Percentiles rank a stretch among this genome's conserved stretches.
These are phyloP conservation scores for Mormyrus hasselquistii DNA, from an alignment of 2,797 vertebrate genomes.

Conservation along the genomic window DNA sequence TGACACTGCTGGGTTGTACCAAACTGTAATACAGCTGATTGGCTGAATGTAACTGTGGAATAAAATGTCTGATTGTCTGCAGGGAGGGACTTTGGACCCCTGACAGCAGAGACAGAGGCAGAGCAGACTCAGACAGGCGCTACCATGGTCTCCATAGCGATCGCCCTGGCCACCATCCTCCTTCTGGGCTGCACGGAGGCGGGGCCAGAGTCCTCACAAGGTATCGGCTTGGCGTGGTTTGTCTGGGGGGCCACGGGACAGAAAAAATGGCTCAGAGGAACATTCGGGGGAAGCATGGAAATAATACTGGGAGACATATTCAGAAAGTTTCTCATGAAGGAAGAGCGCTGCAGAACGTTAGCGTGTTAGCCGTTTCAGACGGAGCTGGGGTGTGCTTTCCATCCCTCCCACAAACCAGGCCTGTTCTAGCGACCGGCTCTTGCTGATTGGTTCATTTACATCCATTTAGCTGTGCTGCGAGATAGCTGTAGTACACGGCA, in stretches of 20 bases:
- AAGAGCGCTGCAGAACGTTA: background rate
- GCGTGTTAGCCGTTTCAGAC: background rate
- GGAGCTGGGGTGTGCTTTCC: background rate
- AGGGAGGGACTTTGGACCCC: conserved; percentile 30
- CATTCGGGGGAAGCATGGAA: background rate
- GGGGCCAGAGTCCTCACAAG: conserved; percentile 37
- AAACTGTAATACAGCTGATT: background rate
- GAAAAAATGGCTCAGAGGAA: background rate
- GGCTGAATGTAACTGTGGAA: background rate
- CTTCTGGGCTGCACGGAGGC: conserved; percentile 37
- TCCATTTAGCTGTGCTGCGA: background rate
- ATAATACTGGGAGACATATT: background rate
- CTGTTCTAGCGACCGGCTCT: background rate
- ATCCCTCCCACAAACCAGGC: background rate
- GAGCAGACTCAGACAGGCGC: conserved; percentile 7
- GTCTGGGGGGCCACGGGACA: background rate
- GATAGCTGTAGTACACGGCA: background rate
- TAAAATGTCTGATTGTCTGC: conserved; percentile 14
- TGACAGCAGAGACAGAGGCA: background rate
- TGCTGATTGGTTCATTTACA: background rate
- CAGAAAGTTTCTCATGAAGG: background rate
- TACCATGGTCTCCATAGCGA: conserved; percentile 41
- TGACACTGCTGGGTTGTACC: background rate
- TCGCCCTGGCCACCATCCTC: conserved; percentile 37
- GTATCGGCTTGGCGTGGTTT: conserved; percentile 30